These are phyloP conservation scores for Chaetorhynchus papuensis DNA, from an alignment of 2,113 vertebrate genomes.

Conservation along the genomic window DNA sequence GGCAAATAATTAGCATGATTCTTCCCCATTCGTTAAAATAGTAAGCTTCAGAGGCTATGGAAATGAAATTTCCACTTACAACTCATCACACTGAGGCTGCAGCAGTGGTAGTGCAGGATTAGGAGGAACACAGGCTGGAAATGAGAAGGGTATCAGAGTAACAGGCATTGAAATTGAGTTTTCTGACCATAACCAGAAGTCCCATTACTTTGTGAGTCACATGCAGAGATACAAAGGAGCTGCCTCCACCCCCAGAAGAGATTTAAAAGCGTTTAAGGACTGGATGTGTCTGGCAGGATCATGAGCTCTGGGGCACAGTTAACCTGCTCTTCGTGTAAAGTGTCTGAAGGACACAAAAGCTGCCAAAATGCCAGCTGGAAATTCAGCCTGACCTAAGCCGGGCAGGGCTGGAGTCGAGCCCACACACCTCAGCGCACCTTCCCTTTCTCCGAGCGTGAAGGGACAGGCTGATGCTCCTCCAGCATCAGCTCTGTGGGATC, in stretches of 20 bases:
- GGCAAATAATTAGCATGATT: neutral
- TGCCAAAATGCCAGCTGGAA: neutral
- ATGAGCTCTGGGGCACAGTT: neutral
- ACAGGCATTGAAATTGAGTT: neutral
- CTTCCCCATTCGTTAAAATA: neutral
- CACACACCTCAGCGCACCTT: fast-evolving
- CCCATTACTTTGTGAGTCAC: neutral
- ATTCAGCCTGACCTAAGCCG: neutral
- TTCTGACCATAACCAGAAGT: neutral
- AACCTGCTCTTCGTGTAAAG: neutral
- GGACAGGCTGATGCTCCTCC: neutral
- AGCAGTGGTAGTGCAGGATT: neutral
- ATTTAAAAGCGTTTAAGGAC: neutral
- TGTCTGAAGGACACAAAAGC: constrained; percentile 5
- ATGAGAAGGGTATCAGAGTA: neutral
- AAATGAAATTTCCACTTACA: neutral
- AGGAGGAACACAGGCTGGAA: neutral
- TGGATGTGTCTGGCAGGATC: neutral
- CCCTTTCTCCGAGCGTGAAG: fast-evolving
- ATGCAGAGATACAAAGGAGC: neutral
- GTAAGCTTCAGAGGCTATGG: neutral
- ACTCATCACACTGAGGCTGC: neutral
- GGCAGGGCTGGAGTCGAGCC: neutral
- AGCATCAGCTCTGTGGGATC: neutral
- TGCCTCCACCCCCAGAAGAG: neutral